These are phyloP conservation scores for Microplitis mediator DNA, from an alignment of 1,140 invertebrate species.

Conservation along the genomic window DNA sequence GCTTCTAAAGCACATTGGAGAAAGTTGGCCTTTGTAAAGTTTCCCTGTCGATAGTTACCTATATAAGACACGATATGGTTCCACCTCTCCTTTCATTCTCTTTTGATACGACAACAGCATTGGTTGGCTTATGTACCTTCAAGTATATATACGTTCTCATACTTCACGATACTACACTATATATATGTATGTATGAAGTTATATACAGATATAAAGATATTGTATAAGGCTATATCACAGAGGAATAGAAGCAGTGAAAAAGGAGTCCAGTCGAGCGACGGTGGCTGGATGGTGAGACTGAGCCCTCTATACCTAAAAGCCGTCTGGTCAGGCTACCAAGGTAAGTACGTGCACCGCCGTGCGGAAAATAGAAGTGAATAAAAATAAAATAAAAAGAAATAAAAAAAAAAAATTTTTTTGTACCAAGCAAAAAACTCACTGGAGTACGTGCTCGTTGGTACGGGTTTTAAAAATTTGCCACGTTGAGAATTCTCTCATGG, in stretches of 20 bases:
- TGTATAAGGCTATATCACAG: not conserved
- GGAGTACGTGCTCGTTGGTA: slow-evolving; percentile 19
- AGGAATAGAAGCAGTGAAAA: not conserved
- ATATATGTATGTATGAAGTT: not conserved
- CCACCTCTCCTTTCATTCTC: not conserved
- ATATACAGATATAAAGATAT: not conserved
- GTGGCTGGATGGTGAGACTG: slow-evolving; percentile 8
- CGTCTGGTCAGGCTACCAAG: slow-evolving; percentile 36
- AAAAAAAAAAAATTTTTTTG: slow-evolving; percentile 23
- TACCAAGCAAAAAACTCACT: slow-evolving; percentile 14
- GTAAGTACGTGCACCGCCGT: slow-evolving; percentile 19
- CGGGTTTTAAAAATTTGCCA: slow-evolving; percentile 30
- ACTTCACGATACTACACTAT: not conserved
- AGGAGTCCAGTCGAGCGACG: slow-evolving; percentile 9
- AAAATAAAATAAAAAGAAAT: slow-evolving; percentile 3
- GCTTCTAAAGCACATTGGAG: slow-evolving; percentile 14
- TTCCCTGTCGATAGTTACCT: slow-evolving; percentile 39
- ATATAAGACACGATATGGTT: slow-evolving; percentile 31
- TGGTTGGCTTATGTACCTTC: not conserved
- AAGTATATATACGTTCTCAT: not conserved
- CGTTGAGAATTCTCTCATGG: not conserved
- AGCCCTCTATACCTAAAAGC: slow-evolving; percentile 47
- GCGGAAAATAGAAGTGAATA: slow-evolving; percentile 32
- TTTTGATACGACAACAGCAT: not conserved
- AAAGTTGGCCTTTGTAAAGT: slow-evolving; percentile 36